A percentile compares a stretch with the other conserved stretches of the same genome.
phyloP scores from a whole-genome alignment of 2,797 vertebrate species.

The Hylomyscus alleni region DNA sequence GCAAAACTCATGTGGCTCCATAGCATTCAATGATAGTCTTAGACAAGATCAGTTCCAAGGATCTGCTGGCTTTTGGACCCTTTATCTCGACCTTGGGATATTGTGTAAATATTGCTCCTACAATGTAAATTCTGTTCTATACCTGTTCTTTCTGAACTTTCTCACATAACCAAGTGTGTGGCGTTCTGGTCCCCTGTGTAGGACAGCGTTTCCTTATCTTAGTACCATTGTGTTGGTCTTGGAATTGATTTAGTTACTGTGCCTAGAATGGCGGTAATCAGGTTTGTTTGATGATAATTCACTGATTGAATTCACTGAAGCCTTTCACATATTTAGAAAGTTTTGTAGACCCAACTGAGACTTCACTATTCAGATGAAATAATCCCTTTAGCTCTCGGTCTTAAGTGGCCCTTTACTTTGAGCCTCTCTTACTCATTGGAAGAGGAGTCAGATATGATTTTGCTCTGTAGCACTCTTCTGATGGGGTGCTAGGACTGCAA shows the following conservation, averaged over 20 bases:
- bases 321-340: neutral
- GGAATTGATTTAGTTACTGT: neutral
- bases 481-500: neutral
- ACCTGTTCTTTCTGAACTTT: neutral
- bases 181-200: neutral
- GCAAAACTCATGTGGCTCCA: neutral
- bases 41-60: neutral
- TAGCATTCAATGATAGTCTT: neutral
- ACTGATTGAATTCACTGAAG: neutral
- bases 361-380: neutral
- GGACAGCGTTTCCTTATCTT: neutral
- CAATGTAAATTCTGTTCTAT: neutral
- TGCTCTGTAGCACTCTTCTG: accelerated
- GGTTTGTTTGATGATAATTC: neutral
- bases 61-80: neutral
- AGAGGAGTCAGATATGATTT: neutral
- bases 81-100: neutral
- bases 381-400: neutral
- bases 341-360: neutral
- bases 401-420: neutral
- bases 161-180: neutral
- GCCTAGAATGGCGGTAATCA: neutral
- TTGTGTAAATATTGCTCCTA: neutral
- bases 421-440: neutral
- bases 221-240: neutral